Percentiles rank a stretch among this genome's conserved stretches.
These are phyloP conservation scores for Caradrina kadenii DNA, from an alignment of 2,888 invertebrate species.

Conservation along the genomic window DNA sequence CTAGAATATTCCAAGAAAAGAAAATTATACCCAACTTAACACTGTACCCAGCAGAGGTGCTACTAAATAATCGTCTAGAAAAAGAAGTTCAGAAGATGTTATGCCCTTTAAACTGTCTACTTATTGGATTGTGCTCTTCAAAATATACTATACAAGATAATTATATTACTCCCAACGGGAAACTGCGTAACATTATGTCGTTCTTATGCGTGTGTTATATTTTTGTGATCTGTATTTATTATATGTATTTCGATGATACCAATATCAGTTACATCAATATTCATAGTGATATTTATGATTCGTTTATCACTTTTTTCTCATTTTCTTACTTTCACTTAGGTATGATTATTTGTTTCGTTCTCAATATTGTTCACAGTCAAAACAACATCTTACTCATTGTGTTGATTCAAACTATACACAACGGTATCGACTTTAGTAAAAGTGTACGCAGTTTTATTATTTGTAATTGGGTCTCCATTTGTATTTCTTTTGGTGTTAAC, in stretches of 20 bases:
- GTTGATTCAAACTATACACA: constrained; percentile 1
- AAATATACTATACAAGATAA: constrained; percentile 16
- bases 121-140: constrained; percentile 16
- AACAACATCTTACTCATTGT: constrained; percentile 2
- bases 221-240: not conserved
- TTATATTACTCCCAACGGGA: constrained; percentile 18
- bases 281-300: constrained; percentile 5
- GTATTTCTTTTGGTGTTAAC: not conserved
- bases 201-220: constrained; percentile 9
- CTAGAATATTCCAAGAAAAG: not conserved
- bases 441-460: not conserved
- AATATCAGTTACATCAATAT: not conserved
- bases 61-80: constrained; percentile 12
- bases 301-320: not conserved
- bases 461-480: constrained; percentile 4
- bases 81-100: constrained; percentile 17
- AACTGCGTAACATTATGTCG: not conserved
- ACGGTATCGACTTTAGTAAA: constrained; percentile 1
- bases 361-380: not conserved
- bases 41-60: not conserved
- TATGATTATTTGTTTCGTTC: not conserved
- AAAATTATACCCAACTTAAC: not conserved
- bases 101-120: constrained; percentile 5
- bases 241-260: constrained; percentile 3
- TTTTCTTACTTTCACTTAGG: not conserved